Conservation (phyloP, 2,888 invertebrate species). For the Carpatolechia fugitivella region DNA sequence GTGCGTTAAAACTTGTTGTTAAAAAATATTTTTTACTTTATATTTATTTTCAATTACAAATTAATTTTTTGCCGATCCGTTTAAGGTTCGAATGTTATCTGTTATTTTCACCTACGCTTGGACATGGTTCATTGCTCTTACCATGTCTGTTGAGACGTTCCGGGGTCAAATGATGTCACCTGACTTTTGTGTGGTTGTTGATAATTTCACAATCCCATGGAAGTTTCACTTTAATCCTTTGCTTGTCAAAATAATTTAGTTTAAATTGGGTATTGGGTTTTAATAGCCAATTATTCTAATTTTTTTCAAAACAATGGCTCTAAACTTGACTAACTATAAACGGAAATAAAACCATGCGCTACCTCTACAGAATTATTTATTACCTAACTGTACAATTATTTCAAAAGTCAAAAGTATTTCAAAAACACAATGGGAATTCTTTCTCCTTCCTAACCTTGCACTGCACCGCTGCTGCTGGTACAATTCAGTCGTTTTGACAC, state of each 20-base stretch:
- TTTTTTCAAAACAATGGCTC: too few relatives aligned
- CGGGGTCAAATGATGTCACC: neutral
- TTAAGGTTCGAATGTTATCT: neutral
- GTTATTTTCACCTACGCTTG: too few relatives aligned
- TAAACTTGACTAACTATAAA: neutral
- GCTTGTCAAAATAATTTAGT: too few relatives aligned
- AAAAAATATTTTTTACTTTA: too few relatives aligned
- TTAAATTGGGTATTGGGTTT: too few relatives aligned
- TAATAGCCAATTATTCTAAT: too few relatives aligned
- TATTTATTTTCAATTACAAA: too few relatives aligned
- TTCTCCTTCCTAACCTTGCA: neutral
- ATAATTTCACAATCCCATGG: too few relatives aligned
- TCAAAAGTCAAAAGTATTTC: neutral
- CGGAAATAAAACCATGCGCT: neutral
- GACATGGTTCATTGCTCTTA: neutral
- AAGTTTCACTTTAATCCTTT: neutral
- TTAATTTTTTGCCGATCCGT: too few relatives aligned
- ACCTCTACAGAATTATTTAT: neutral
- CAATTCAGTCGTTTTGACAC: conserved; percentile 22
- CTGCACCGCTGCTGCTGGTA: neutral
- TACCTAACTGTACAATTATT: neutral
- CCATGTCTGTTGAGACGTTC: neutral
- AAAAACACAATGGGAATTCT: neutral
- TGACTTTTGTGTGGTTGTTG: neutral
- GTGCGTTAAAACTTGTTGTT: too few relatives aligned